These are phyloP conservation scores for Sphaeramia orbicularis DNA, from an alignment of 2,797 vertebrate species.

Conservation along the genomic window DNA sequence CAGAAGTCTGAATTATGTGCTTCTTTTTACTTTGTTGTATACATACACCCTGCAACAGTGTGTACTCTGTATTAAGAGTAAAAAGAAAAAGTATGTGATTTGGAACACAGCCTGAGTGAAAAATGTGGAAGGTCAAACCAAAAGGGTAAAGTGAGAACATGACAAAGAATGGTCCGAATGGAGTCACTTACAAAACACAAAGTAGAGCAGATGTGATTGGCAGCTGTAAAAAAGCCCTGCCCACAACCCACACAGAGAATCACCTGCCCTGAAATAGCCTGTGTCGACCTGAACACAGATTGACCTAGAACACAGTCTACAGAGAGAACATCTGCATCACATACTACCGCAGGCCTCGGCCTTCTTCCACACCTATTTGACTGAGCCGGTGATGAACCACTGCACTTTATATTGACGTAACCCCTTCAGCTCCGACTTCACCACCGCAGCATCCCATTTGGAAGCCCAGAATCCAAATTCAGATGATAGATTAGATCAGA, in stretches of 20 bases:
- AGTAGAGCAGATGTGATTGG: conserved; percentile 76
- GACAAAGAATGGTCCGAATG: conserved; percentile 21
- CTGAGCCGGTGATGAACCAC: conserved; percentile 51
- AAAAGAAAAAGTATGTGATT: too few relatives aligned
- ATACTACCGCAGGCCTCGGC: conserved; percentile 53
- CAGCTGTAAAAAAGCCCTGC: conserved; percentile 67
- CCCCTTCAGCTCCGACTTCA: conserved; percentile 37
- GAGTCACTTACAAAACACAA: conserved; percentile 46
- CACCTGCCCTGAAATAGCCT: conserved; percentile 78
- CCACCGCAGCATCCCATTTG: conserved; percentile 39
- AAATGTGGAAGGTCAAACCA: not conserved
- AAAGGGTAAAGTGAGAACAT: conserved; percentile 26
- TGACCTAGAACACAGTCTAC: conserved; percentile 80
- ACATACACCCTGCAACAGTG: too few relatives aligned
- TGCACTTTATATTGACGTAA: conserved; percentile 52
- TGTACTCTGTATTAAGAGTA: too few relatives aligned
- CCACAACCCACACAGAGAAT: conserved; percentile 58
- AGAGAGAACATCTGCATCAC: conserved; percentile 77
- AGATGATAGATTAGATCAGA: conserved; percentile 30
- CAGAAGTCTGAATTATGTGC: too few relatives aligned
- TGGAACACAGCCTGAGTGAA: too few relatives aligned
- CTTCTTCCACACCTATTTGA: conserved; percentile 60
- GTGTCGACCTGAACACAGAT: conserved; percentile 75
- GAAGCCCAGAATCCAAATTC: conserved; percentile 41
- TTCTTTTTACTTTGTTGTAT: too few relatives aligned